Evolutionary conservation across 2,888 invertebrate species (phyloP), one percentile per base, ranked within the genome.

Genomic region (Lordiphosa andalusiaca): DNA sequence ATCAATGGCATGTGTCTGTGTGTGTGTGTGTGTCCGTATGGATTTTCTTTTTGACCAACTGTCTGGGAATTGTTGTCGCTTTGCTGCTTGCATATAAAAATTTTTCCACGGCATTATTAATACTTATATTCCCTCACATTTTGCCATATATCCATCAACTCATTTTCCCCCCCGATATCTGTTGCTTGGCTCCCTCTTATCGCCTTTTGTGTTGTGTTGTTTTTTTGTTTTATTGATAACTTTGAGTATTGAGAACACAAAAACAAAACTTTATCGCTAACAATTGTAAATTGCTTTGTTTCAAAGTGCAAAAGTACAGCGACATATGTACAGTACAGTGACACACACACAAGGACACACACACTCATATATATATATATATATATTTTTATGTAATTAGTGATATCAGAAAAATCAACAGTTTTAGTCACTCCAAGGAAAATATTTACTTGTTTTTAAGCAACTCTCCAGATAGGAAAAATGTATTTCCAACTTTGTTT

Each of bases 251-350:
- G 30, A 30, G 30, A 9, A 4, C 30, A 30, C 9, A 30, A 9
- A 1, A 9, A 30, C 30, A 30, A 40, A 63, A 71, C 65, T 59
- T 72, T 71, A 67, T 72, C 73, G 73, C 73, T 63, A 69, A 67
- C 73, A 69, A 71, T 67, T 69, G 57, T 25, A 57, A 63, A 67
- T 59, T 68, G 70, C 59, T 71, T 53, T 67, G 73, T 56, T 71
- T 56, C 71, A 62, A 71, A 69, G 75, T 80, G 67, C 81, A 69
- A 69, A 70, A 73, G 71, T 66, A 60, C 49, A 64, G 23, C 13
- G 13, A 51, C 50, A 47, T 46, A 56, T 25, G 25, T 25, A 23
- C 25, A 6, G 6, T 25, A 25, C 2, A 16, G 16, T 16, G 16
- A 16, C 16, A 16, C 16, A 6, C 16, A 16, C 16, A 16, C 16